These are phyloP conservation scores for Stigmatopora nigra DNA, from an alignment of 2,113 vertebrate genomes.

Conservation along the genomic window DNA sequence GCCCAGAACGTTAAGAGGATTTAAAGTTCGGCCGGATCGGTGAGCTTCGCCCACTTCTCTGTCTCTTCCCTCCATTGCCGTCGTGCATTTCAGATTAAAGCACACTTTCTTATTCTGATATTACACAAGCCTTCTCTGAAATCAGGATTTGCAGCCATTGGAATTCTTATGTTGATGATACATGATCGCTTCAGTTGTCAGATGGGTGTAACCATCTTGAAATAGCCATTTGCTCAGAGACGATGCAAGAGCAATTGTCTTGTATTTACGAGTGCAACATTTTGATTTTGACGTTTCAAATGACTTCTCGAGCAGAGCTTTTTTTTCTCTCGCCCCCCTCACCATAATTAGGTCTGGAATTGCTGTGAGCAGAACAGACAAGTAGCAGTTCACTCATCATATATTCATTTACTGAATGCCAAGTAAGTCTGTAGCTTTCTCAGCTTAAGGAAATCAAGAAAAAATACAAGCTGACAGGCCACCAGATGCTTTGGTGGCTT, in stretches of 20 bases:
- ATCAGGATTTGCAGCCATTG: conserved; percentile 15
- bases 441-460: conserved; percentile 12
- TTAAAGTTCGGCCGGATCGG: conserved; percentile 53
- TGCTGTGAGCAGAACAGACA: neutral
- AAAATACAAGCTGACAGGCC: neutral
- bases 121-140: conserved; percentile 57
- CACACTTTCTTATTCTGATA: conserved; percentile 30
- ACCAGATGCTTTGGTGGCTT: conserved; percentile 35
- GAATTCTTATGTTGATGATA: neutral
- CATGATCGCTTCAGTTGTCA: neutral
- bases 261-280: neutral
- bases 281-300: too few species aligned
- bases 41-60: conserved; percentile 31
- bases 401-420: conserved; percentile 6
- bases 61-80: conserved; percentile 21
- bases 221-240: neutral
- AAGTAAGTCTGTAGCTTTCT: conserved; percentile 22
- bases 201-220: neutral
- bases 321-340: too few species aligned
- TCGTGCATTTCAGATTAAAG: conserved; percentile 62
- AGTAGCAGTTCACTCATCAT: neutral
- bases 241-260: neutral
- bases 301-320: too few species aligned
- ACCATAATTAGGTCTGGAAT: neutral
- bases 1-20: conserved; percentile 57